These are phyloP conservation scores for Catalaphyllia jardinei DNA, from an alignment of 64 coral and sea anemone species.

Conservation along the genomic window DNA sequence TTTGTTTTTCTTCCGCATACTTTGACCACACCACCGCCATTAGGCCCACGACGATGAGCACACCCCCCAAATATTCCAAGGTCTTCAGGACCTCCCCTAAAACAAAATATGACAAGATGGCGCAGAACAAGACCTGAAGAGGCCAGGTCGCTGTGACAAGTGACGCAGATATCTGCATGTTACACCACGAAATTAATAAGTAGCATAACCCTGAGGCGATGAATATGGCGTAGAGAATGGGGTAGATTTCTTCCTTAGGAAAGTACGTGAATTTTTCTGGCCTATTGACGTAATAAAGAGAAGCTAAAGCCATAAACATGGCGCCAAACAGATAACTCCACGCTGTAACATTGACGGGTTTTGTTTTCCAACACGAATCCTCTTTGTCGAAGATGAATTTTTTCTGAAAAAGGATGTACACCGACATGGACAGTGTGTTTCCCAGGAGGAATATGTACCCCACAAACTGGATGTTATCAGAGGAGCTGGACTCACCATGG, in stretches of 20 bases:
- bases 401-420: slow-evolving; percentile 81
- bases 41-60: slow-evolving; percentile 64
- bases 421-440: slow-evolving; percentile 72
- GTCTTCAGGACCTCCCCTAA: slow-evolving; percentile 61
- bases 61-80: slow-evolving; percentile 63
- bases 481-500: neutral
- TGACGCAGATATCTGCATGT: slow-evolving; percentile 85
- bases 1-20: slow-evolving; percentile 54
- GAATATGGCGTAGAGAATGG: slow-evolving; percentile 77
- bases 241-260: slow-evolving; percentile 77
- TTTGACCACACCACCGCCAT: slow-evolving; percentile 85
- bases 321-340: slow-evolving; percentile 85
- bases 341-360: slow-evolving; percentile 73
- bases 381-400: slow-evolving; percentile 76
- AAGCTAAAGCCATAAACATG: slow-evolving; percentile 73
- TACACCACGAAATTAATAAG: slow-evolving; percentile 85
- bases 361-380: slow-evolving; percentile 72
- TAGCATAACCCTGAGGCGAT: slow-evolving; percentile 77
- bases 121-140: slow-evolving; percentile 84
- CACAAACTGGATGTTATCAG: slow-evolving; percentile 31
- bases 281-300: slow-evolving; percentile 70
- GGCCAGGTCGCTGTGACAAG: slow-evolving; percentile 91
- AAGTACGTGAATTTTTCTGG: slow-evolving; percentile 79
- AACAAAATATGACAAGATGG: slow-evolving; percentile 70
- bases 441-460: slow-evolving; percentile 77